Conservation (phyloP, 2,888 invertebrate species). For the Eustalomyia histrio region DNA sequence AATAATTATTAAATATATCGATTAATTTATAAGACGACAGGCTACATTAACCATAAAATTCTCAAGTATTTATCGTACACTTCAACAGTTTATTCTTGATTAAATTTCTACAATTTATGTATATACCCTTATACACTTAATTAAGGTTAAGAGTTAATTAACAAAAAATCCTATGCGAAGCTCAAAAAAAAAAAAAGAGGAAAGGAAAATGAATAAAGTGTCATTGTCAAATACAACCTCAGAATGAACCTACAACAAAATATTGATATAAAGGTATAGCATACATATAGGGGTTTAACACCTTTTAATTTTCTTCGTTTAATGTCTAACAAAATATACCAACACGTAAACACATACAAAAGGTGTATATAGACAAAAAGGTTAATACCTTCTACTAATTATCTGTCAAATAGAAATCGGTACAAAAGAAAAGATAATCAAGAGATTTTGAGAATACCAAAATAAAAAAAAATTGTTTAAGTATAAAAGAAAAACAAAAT, state of each 20-base stretch:
- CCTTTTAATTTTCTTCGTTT: conserved; percentile 27
- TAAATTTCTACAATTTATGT: conserved; percentile 3
- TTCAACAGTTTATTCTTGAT: conserved; percentile 5
- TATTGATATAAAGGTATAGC: conserved; percentile 16
- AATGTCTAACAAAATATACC: background rate
- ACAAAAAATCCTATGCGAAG: background rate
- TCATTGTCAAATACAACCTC: conserved; percentile 21
- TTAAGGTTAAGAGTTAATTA: conserved; percentile 62
- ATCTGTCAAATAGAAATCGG: conserved; percentile 27
- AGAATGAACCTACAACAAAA: conserved; percentile 3
- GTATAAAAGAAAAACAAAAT: background rate
- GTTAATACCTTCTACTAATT: conserved; percentile 52
- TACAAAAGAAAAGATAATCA: conserved; percentile 16
- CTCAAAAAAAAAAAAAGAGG: background rate
- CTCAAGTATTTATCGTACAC: background rate
- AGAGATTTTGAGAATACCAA: conserved; percentile 1
- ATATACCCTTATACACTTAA: conserved; percentile 36
- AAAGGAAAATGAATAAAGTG: background rate
- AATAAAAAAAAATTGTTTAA: background rate
- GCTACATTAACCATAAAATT: background rate
- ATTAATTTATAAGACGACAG: background rate
- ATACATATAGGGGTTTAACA: conserved; percentile 50
- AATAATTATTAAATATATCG: background rate
- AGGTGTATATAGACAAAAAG: background rate
- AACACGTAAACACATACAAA: background rate